Evolutionary conservation across 2,797 vertebrate species (phyloP).

Genomic region (Carduelis carduelis): DNA sequence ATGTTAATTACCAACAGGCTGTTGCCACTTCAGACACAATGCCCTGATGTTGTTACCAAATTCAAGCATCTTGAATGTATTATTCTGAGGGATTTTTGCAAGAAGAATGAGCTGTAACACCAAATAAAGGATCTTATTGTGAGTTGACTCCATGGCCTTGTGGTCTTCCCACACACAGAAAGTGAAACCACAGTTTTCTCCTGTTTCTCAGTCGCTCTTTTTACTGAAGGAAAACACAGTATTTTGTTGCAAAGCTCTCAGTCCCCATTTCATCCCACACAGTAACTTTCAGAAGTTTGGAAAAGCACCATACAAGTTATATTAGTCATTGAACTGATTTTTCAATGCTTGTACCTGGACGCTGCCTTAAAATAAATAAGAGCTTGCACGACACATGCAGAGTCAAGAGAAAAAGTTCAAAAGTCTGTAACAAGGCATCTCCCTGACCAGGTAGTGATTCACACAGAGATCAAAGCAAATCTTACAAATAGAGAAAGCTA

Average conservation of each 20-base stretch:
- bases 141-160: not conserved
- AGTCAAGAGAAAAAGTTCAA: not conserved
- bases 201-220: not conserved
- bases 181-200: not conserved
- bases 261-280: not conserved
- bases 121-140: slow-evolving; percentile 23
- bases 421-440: not conserved
- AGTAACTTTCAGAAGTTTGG: not conserved
- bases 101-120: not conserved
- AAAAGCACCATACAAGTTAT: not conserved
- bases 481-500: slow-evolving; percentile 64
- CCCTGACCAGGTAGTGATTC: not conserved
- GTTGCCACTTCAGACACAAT: not conserved
- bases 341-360: not conserved
- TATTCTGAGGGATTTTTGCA: slow-evolving; percentile 8
- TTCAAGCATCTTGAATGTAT: not conserved
- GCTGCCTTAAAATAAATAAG: not conserved
- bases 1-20: slow-evolving; percentile 24
- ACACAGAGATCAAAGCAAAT: not conserved
- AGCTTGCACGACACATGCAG: not conserved
- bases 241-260: not conserved
- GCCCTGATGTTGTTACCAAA: not conserved
- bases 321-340: not conserved
- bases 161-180: not conserved
- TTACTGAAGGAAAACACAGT: not conserved